phyloP scores from a whole-genome alignment of 2,797 vertebrate species.

The Pangasius sanitwongsei region DNA sequence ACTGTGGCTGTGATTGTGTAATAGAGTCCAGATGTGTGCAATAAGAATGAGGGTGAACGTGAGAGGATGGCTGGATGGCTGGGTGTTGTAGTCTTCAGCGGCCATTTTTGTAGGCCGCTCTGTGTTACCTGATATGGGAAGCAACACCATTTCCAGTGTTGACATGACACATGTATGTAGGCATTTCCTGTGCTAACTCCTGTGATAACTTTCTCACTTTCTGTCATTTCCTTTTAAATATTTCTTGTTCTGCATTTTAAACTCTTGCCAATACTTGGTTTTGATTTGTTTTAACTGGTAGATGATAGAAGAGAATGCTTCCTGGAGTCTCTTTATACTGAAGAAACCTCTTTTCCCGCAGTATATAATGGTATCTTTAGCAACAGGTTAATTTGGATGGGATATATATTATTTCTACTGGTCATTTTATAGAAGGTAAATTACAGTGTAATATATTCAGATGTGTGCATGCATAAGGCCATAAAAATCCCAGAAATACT shows the following conservation, averaged over 20 bases:
- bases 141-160: background rate
- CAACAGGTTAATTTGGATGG: background rate
- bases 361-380: background rate
- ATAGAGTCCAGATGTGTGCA: background rate
- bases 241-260: background rate
- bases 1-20: background rate
- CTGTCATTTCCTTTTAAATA: background rate
- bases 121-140: background rate
- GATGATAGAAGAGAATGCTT: background rate
- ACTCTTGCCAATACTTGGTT: background rate
- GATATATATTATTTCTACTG: background rate
- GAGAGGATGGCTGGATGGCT: background rate
- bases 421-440: background rate
- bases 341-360: background rate
- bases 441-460: background rate
- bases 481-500: background rate
- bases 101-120: background rate
- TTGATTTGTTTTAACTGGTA: background rate
- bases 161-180: background rate
- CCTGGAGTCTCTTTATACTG: background rate
- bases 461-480: background rate
- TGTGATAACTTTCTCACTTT: background rate
- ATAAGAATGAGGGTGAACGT: background rate
- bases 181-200: background rate
- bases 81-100: background rate